Base-by-base conservation (phyloP, 2,888 invertebrate genomes). In the Ornithoptera priamus region DNA sequence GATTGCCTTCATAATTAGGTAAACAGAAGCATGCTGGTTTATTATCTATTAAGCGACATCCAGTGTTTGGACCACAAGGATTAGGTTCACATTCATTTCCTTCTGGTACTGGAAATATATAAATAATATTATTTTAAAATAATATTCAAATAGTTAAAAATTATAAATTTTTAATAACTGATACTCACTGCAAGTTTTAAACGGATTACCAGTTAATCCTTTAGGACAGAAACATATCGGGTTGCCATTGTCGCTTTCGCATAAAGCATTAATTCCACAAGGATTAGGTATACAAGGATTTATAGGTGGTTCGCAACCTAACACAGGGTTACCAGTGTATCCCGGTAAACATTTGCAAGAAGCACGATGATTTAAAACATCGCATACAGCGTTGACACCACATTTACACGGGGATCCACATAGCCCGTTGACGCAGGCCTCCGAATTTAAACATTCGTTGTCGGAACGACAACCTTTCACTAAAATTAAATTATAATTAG, bases 221-320 rank as follows among this genome's bases (percentile, higher is more conserved):
- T 96, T 97, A 0, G 97, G 97, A 81, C 98, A 98, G 90, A 94
- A 97, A 81, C 98, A 98, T 75, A 97, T 96, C 2, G 97, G 97
- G 84, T 95, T 96, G 65, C 97, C 97, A 78, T 96, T 95, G 78
- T 97, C 97, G 65, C 95, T 94, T 89, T 97, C 97, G 82, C 98
- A 98, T 73, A 96, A 88, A 1, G 98, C 97, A 80, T 96, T 96
- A 2, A 93, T 87, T n/a, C 97, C 97, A 79, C 97, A 97, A n/a
- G 97, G 97, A 86, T 96, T 97, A 36, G 97, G 96, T 73, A 94
- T 92, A 79, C 97, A 97, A 1, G 96, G 96, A 85, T 97, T 95
- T 46, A 91, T 85, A n/a, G 97, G 96, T 76, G 94, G 94, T 79
- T 94, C 94, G 83, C 97, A 97, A 66, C 94, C 95, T 66, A 94